These are phyloP conservation scores for Theonella swinhoei DNA, from an alignment of 37 sponge, comb jelly and placozoan species.

Conservation along the genomic window DNA sequence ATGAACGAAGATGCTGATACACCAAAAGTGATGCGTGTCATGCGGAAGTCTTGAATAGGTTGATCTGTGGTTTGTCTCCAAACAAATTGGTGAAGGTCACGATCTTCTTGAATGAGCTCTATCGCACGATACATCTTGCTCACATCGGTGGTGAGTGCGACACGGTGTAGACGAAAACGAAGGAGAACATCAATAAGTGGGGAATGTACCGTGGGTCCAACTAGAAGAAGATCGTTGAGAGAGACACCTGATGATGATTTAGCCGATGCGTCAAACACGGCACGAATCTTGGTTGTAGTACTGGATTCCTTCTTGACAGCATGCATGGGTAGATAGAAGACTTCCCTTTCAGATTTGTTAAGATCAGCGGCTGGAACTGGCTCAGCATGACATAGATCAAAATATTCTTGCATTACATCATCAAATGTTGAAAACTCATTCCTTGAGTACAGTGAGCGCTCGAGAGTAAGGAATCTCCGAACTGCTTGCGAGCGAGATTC, in stretches of 20 bases:
- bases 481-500: too few relatives aligned
- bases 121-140: not conserved
- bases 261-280: constrained; percentile 40
- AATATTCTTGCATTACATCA: constrained; percentile 21
- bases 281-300: constrained; percentile 34
- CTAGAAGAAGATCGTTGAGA: not conserved
- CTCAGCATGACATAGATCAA: constrained; percentile 17
- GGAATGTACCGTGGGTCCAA: too few relatives aligned
- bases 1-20: constrained; percentile 19
- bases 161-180: not conserved
- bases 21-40: constrained; percentile 30
- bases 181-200: constrained; percentile 4
- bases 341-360: not conserved
- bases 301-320: constrained; percentile 25
- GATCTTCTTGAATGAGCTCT: not conserved
- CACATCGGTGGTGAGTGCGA: not conserved
- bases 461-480: not conserved
- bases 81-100: constrained; percentile 1
- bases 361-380: constrained; percentile 8
- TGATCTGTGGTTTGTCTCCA: constrained; percentile 9
- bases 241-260: too few relatives aligned
- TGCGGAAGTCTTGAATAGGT: constrained; percentile 10
- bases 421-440: not conserved
- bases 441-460: constrained; percentile 1
- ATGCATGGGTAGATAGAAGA: too few relatives aligned